Evolutionary conservation across 2,797 vertebrate species (phyloP), one percentile per base, ranked within the genome.

Genomic region (Manis crassicaudata): DNA sequence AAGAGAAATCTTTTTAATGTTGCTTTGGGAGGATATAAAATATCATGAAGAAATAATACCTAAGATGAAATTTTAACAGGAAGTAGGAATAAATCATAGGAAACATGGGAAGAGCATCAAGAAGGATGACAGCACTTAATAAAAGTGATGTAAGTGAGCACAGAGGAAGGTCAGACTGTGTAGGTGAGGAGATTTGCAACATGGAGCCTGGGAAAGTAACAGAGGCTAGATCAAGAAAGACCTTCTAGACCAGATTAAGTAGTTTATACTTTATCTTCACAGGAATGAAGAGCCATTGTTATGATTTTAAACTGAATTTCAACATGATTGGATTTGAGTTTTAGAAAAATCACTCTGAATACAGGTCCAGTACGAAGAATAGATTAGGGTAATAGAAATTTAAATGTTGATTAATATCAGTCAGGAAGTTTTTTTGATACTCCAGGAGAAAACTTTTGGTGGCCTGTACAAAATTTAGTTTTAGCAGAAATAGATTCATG

Each of bases 121-220:
- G 12, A 6, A 60, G 37, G 6, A 84, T 79, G 20, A n/a, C 7
- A 46, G 17, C 32, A 83, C 10, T 46, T 54, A n/a, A 23, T 12
- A 40, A 27, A 60, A 32, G 13, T 18, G 63, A 65, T 56, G 16
- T 27, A 54, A 9, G 18, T 35, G 17, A 35, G 5, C 2, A 21
- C 2, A 7, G 17, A 7, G 20, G 12, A 52, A 72, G 27, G 10
- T 27, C 52, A 90, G 50, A 23, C 1, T 43, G 17, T 16, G 20
- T 21, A 27, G 46, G 46, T 46, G 46, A 8, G 7, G 25, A 40
- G 29, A 11, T 9, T n/a, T 46, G 17, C 4, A 27, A 12, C 54
- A n/a, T 32, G 5, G 9, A n/a, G 1, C 2, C 35, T 32, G 16
- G 29, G 9, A 52, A 5, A 8, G 11, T 6, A 37, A 6, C 29